Conservation (phyloP, 1,140 invertebrate genomes). For the Planococcus citri region DNA sequence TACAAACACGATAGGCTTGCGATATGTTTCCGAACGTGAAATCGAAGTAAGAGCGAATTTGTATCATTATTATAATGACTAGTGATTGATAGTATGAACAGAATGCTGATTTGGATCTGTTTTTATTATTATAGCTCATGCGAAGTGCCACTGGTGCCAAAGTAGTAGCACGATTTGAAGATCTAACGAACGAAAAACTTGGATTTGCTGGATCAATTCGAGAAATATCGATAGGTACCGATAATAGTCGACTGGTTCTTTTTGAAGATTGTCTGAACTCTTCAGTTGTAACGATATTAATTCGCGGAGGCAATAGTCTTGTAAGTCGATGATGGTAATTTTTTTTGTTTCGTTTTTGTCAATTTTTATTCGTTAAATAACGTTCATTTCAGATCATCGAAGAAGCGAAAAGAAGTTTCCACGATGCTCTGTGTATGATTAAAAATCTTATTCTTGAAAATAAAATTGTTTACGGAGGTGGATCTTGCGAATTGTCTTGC, state of each 20-base stretch:
- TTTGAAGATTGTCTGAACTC: slow-evolving; percentile 98
- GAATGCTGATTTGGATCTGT: neutral
- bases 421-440: slow-evolving; percentile 95
- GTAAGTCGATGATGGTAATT: too few relatives aligned
- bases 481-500: slow-evolving; percentile 91
- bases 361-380: too few relatives aligned
- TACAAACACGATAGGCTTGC: slow-evolving; percentile 84
- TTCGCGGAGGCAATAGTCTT: slow-evolving; percentile 97
- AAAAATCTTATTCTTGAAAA: slow-evolving; percentile 88
- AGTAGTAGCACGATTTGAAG: slow-evolving; percentile 94
- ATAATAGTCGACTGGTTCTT: slow-evolving; percentile 92
- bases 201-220: slow-evolving; percentile 84
- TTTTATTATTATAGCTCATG: slow-evolving; percentile 56
- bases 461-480: slow-evolving; percentile 93
- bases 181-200: slow-evolving; percentile 84
- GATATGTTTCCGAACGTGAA: slow-evolving; percentile 90
- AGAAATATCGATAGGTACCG: slow-evolving; percentile 91
- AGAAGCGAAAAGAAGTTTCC: slow-evolving; percentile 92
- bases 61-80: too few relatives aligned
- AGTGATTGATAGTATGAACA: neutral
- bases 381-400: slow-evolving; percentile 77
- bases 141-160: slow-evolving; percentile 97
- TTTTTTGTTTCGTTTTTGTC: too few relatives aligned
- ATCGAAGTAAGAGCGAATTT: slow-evolving; percentile 49
- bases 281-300: slow-evolving; percentile 90